A percentile compares a stretch with the other conserved stretches of the same genome.
Evolutionary conservation across 2,888 invertebrate species (phyloP).

Genomic region (Sisyra nigra): DNA sequence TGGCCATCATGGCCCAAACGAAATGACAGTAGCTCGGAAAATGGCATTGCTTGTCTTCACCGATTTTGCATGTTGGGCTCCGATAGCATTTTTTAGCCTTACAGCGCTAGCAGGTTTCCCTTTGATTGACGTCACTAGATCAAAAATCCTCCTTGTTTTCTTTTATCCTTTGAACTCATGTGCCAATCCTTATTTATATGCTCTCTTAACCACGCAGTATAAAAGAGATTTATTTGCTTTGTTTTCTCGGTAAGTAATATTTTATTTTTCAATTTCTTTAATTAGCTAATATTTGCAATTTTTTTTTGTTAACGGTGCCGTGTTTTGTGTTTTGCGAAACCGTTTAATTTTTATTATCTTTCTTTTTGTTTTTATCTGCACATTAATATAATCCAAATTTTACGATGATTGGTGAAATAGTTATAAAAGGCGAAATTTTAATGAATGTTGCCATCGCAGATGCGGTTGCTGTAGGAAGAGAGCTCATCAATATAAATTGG

Average conservation of each 20-base stretch:
- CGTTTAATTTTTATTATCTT: background rate
- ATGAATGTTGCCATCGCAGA: conserved; percentile 20
- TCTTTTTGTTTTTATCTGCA: background rate
- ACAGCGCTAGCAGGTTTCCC: conserved; percentile 75
- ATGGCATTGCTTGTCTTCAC: conserved; percentile 81
- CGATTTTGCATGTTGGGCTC: conserved; percentile 72
- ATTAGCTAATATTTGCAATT: conserved; percentile 3
- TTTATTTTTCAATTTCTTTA: conserved; percentile 2
- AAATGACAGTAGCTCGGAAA: conserved; percentile 68
- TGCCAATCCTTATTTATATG: conserved; percentile 85
- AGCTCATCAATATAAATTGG: conserved; percentile 32
- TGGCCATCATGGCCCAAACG: conserved; percentile 28
- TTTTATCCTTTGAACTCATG: conserved; percentile 86
- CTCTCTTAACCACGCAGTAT: conserved; percentile 77
- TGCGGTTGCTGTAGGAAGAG: conserved; percentile 33
- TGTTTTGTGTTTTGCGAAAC: background rate
- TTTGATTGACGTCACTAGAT: conserved; percentile 64
- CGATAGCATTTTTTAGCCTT: conserved; percentile 76
- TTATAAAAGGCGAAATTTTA: background rate
- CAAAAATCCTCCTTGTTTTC: conserved; percentile 71
- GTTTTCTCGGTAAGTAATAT: conserved; percentile 40
- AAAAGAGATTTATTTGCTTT: conserved; percentile 54
- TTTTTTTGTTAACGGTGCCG: too few relatives aligned
- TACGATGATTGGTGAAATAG: background rate
- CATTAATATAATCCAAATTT: background rate